Evolutionary conservation across 1,140 invertebrate species (phyloP).

Genomic region (Homalodisca vitripennis): DNA sequence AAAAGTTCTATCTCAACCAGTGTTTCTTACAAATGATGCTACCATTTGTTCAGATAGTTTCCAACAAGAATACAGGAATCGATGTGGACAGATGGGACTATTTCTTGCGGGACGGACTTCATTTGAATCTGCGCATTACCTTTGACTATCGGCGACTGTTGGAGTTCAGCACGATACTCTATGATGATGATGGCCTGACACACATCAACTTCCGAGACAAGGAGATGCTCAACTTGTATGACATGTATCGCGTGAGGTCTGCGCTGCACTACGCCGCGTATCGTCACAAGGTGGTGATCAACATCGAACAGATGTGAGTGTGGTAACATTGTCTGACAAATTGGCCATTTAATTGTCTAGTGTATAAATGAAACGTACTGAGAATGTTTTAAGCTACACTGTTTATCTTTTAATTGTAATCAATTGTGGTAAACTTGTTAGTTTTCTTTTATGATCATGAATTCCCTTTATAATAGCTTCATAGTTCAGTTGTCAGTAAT

Average conservation of each 20-base stretch:
- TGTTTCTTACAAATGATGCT: no score
- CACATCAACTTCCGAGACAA: constrained; percentile 40
- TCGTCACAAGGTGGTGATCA: constrained; percentile 39
- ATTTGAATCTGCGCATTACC: constrained; percentile 38
- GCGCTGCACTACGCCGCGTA: constrained; percentile 41
- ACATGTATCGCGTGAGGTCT: constrained; percentile 40
- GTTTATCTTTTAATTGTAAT: not conserved
- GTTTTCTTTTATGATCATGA: no score
- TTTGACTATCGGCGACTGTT: constrained; percentile 41
- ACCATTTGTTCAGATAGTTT: constrained; percentile 62
- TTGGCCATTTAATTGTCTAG: not conserved
- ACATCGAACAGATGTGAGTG: constrained; percentile 40
- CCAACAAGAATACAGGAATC: constrained; percentile 60
- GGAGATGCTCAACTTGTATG: constrained; percentile 36
- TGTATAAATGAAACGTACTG: not conserved
- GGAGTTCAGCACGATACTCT: constrained; percentile 34
- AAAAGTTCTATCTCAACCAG: no score
- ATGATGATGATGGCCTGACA: constrained; percentile 2
- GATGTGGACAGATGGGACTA: constrained; percentile 78
- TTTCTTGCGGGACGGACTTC: constrained; percentile 57
- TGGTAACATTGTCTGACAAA: not conserved
- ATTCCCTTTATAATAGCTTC: no score
- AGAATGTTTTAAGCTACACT: not conserved
- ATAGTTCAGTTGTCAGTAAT: no score
- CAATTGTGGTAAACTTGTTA: no score